A percentile compares a stretch with the other conserved stretches of the same genome.
These are phyloP conservation scores for Hippocampus mohnikei DNA, from an alignment of 2,113 vertebrate genomes.

Conservation along the genomic window DNA sequence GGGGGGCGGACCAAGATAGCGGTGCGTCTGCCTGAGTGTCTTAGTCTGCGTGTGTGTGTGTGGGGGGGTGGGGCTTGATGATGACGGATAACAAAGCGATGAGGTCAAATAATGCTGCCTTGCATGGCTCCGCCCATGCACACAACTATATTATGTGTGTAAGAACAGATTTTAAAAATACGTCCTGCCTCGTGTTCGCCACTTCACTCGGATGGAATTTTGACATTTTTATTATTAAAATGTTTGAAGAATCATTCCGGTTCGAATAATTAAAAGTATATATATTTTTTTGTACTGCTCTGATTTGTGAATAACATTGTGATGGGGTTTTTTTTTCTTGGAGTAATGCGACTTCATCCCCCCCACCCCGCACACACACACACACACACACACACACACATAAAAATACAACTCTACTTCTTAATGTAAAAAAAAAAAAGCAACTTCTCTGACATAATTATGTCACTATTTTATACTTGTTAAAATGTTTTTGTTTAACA, in stretches of 20 bases:
- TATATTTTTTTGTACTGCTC: background rate
- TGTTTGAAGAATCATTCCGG: background rate
- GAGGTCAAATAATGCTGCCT: conserved; percentile 65
- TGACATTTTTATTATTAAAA: too few species aligned
- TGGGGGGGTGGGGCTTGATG: conserved; percentile 52
- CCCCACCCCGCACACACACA: too few species aligned
- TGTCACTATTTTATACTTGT: background rate
- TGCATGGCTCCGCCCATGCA: conserved; percentile 16
- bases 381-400: too few species aligned
- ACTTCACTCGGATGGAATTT: background rate
- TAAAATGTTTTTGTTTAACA: background rate
- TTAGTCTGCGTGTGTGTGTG: conserved; percentile 37
- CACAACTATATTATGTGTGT: conserved; percentile 4
- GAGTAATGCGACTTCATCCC: background rate
- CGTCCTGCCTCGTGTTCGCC: background rate
- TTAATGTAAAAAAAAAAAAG: too few species aligned
- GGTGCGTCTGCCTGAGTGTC: conserved; percentile 50
- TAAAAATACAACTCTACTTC: too few species aligned
- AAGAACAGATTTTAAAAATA: background rate
- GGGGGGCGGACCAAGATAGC: conserved; percentile 70
- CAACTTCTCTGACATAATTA: background rate
- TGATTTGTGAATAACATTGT: background rate
- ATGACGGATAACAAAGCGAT: conserved; percentile 74
- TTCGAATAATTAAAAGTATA: too few species aligned
- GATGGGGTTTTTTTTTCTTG: background rate